Evolutionary conservation across 2,888 invertebrate species (phyloP), one percentile per base, ranked within the genome.

Genomic region (Thumatha senex): DNA sequence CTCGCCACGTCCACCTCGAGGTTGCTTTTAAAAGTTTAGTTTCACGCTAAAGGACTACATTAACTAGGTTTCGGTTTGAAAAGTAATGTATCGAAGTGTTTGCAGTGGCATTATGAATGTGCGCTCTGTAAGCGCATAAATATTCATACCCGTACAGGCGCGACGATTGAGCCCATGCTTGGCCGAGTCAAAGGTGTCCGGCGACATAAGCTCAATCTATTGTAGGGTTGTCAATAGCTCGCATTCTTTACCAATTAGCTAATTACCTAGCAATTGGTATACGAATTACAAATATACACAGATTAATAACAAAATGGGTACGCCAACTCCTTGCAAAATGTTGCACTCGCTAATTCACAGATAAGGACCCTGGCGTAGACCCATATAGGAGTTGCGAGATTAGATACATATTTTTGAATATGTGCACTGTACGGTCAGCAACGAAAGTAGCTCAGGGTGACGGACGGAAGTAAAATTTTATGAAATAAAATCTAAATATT

Each of bases 1-100:
- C 83, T 51, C 55, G 58, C 82, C 88, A 88, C 86, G 87, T 88
- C 48, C 58, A 60, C 63, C 63, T 66, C 70, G 77, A 84, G 77
- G 79, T 75, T 79, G 72, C 80, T 86, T 88, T 86, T 80, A 83
- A 84, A 84, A 84, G 79, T 80, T 86, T 80, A 82, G 83, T 82
- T 83, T 83, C 81, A 82, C 80, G 76, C 73, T 80, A 82, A 84
- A 78, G 65, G 18, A 24, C 5, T 80, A 82, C 85, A 84, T 81
- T 86, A 87, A 86, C 86, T 82, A 84, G 73, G 70, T 74, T 72
- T 70, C 68, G 67, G 75, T 71, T 30, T 72, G 69, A 71, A 80
- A 78, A 71, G 76, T 75, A 72, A 64, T 53, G 71, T 66, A 70
- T 68, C 69, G 63, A 60, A 72, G 71, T 73, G 74, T 72, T 72